Evolutionary conservation across 2,888 invertebrate genomes (phyloP), one percentile per base, ranked within the genome.

Genomic region (Cantharis flavilabris): DNA sequence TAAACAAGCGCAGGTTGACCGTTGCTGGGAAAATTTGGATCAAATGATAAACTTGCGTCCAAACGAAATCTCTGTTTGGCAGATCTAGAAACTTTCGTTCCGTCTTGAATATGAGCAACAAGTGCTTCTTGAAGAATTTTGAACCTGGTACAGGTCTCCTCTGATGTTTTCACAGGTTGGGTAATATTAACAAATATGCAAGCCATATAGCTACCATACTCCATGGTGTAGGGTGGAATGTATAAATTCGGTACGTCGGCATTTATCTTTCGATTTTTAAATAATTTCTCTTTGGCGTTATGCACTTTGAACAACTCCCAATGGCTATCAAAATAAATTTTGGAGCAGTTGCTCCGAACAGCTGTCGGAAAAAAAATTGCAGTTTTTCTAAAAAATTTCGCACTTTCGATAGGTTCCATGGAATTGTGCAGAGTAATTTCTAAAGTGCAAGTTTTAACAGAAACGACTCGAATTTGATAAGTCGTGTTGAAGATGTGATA

Each of bases 61-160:
- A 75, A 18, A 63, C 16, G 64, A 75, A 75, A 75, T 30, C 33
- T 9, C 7, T 64, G 14, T 0, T 9, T 26, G 9, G 20, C 14
- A 10, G 23, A 7, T 11, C 20, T 23, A 28, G 4, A 33, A 13
- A 75, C 13, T 18, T 1, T 14, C 14, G 23, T 70, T 23, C 75
- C 75, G 11, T 70, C 70, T 7, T 75, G 33, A n/a, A 75, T 75
- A 16, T 75, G 75, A 9, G 70, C 70, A 33, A 75, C 13, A 5
- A 70, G 20, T 10, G 70, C 9, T 18, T 14, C 70, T 33, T 33
- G 70, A 3, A 28, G 5, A n/a, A 75, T 16, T 2, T 1, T 10
- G 3, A 75, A 70, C 64, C 49, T 64, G 2, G 23, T 75, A 9
- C 13, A 26, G 9, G 18, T n/a, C 18, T 64, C 13, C n/a, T 14